phyloP scores from a whole-genome alignment of 2,888 invertebrate genomes.

The Perithous albicinctus region DNA sequence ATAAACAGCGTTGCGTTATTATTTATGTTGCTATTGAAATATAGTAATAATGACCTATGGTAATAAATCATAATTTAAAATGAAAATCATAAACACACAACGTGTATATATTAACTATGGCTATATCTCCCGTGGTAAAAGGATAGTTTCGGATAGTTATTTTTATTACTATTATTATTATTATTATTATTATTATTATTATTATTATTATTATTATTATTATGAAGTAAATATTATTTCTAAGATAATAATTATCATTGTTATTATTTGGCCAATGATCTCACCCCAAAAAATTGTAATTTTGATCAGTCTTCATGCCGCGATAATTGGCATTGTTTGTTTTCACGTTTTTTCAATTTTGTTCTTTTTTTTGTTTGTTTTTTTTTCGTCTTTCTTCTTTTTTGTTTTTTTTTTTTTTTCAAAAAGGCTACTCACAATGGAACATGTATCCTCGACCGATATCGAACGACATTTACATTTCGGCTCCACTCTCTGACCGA shows the following conservation, averaged over 20 bases:
- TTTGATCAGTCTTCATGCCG: constrained; percentile 43
- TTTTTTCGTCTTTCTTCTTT: background rate
- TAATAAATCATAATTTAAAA: constrained; percentile 77
- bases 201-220: constrained; percentile 80
- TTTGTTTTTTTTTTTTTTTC: constrained; percentile 10
- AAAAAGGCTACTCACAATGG: constrained; percentile 34
- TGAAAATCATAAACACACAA: constrained; percentile 75
- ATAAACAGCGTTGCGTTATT: constrained; percentile 82
- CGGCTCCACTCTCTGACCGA: constrained; percentile 38
- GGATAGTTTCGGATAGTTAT: constrained; percentile 82
- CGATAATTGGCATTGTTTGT: constrained; percentile 41
- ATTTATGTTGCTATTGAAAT: constrained; percentile 81
- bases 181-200: constrained; percentile 73
- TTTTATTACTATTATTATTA: constrained; percentile 78
- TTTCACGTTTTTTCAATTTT: constrained; percentile 29
- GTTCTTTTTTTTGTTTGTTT: background rate
- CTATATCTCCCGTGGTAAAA: constrained; percentile 80
- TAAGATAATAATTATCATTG: constrained; percentile 77
- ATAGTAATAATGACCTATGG: constrained; percentile 78
- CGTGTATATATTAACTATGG: constrained; percentile 79
- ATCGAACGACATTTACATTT: constrained; percentile 44
- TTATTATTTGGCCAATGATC: constrained; percentile 82
- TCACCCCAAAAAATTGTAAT: constrained; percentile 67
- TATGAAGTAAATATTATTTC: constrained; percentile 73
- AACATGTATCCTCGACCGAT: constrained; percentile 62